A percentile compares a stretch with the other conserved stretches of the same genome.
phyloP scores from a whole-genome alignment of 2,888 invertebrate species.

The Melolontha melolontha region DNA sequence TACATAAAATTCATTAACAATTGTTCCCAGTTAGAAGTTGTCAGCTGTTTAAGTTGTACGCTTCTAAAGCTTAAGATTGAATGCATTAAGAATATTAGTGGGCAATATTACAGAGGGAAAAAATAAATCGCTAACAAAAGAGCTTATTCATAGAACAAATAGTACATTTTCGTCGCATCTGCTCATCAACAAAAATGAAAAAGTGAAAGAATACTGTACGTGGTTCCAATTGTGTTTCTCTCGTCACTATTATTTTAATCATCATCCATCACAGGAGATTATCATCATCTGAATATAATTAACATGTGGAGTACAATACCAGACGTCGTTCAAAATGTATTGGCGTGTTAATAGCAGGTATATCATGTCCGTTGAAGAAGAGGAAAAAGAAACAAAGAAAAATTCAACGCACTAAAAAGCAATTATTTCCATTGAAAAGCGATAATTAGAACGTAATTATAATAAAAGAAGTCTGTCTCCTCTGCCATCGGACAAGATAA shows the following conservation, averaged over 20 bases:
- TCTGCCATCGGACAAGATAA: slow-evolving; percentile 24
- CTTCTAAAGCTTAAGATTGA: too few relatives aligned
- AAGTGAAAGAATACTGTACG: background rate
- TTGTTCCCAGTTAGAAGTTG: too few relatives aligned
- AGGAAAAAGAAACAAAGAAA: slow-evolving; percentile 20
- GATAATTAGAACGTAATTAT: slow-evolving; percentile 39
- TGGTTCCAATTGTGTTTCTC: background rate
- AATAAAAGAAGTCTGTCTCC: slow-evolving; percentile 34
- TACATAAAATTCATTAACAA: too few relatives aligned
- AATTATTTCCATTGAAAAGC: slow-evolving; percentile 33
- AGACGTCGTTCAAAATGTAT: slow-evolving; percentile 23
- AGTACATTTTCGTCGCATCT: too few relatives aligned
- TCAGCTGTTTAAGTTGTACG: too few relatives aligned
- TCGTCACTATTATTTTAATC: slow-evolving; percentile 20
- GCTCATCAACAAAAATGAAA: too few relatives aligned
- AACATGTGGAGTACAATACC: slow-evolving; percentile 28
- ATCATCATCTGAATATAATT: slow-evolving; percentile 23
- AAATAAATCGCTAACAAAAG: too few relatives aligned
- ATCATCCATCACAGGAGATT: slow-evolving; percentile 10
- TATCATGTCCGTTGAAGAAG: slow-evolving; percentile 1
- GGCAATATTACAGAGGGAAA: too few relatives aligned
- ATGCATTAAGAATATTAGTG: too few relatives aligned
- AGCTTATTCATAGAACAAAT: too few relatives aligned
- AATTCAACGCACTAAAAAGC: slow-evolving; percentile 11
- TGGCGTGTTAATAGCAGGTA: slow-evolving; percentile 19